Evolutionary conservation across 2,113 vertebrate genomes (phyloP), one percentile per base, ranked within the genome.

Genomic region (Panurus biarmicus): DNA sequence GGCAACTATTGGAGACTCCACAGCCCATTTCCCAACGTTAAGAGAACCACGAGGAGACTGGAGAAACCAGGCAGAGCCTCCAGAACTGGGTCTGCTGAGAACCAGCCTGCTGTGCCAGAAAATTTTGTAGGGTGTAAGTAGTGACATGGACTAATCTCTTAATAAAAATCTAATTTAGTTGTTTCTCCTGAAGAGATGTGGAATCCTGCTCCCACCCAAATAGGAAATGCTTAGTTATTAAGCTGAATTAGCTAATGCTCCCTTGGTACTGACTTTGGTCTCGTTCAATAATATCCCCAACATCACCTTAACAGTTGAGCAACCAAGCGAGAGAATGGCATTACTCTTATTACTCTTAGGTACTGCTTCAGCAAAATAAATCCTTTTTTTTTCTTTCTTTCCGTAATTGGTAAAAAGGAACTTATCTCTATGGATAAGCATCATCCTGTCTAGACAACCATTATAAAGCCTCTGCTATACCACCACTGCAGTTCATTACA

Each of bases 271-370:
- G 38, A 15, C 74, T 86, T 71, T 21, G 16, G 48, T 12, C 51
- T 60, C 2, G 3, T 54, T 94, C 87, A 75, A 2, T 73, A 61
- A 56, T 31, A 87, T 58, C 80, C 50, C 65, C 65, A 58, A 66
- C 53, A 86, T 74, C 76, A 78, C 69, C 77, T 77, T 74, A 90
- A 92, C 86, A 92, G 69, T 4, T 89, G 76, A 94, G 83, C 93
- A 93, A 33, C 84, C 93, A 95, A 81, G 56, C 47, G 0, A 78
- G 77, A 94, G 53, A 94, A 86, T 3, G 7, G 60, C 38, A 62
- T 90, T 77, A 62, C 69, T 83, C 79, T 61, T 36, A 36, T 70
- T 73, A 66, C 76, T 80, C 83, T 65, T n/a, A n/a, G 38, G 33
- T 62, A 71, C 69, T 60, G 72, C 44, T 65, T 71, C 79, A 89